Conservation (phyloP, 2,797 vertebrate genomes). For the Crocidura indochinensis region DNA sequence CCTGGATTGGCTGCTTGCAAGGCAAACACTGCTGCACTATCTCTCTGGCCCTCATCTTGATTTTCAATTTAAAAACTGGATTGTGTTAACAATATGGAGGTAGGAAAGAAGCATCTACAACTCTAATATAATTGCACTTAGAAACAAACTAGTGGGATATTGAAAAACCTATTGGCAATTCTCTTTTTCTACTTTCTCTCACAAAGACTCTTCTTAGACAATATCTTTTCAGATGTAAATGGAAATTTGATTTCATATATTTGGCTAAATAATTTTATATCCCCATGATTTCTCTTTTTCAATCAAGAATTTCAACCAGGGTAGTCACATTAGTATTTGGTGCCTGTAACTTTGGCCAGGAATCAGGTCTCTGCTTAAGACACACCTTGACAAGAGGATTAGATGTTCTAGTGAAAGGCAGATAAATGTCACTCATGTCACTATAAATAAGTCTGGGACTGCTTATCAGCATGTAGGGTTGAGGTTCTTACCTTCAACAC, state of each 20-base stretch:
- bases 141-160: neutral
- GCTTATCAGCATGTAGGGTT: constrained; percentile 84
- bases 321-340: constrained; percentile 79
- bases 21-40: no score
- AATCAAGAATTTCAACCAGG: constrained; percentile 75
- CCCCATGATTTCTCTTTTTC: constrained; percentile 32
- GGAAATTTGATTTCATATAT: constrained; percentile 29
- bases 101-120: constrained; percentile 13
- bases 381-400: constrained; percentile 85
- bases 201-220: constrained; percentile 44
- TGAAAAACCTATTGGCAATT: constrained; percentile 19
- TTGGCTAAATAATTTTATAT: constrained; percentile 48
- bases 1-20: no score
- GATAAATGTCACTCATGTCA: constrained; percentile 86
- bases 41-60: no score
- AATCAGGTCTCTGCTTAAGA: constrained; percentile 78
- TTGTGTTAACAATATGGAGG: constrained; percentile 12
- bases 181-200: constrained; percentile 29
- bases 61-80: constrained; percentile 57
- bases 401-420: constrained; percentile 81
- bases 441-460: constrained; percentile 80
- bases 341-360: constrained; percentile 81
- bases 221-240: neutral
- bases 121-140: constrained; percentile 14
- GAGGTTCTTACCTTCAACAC: constrained; percentile 79